Evolutionary conservation across 2,797 vertebrate species (phyloP), one percentile per base, ranked within the genome.

Genomic region (Catamblyrhynchus diadema): DNA sequence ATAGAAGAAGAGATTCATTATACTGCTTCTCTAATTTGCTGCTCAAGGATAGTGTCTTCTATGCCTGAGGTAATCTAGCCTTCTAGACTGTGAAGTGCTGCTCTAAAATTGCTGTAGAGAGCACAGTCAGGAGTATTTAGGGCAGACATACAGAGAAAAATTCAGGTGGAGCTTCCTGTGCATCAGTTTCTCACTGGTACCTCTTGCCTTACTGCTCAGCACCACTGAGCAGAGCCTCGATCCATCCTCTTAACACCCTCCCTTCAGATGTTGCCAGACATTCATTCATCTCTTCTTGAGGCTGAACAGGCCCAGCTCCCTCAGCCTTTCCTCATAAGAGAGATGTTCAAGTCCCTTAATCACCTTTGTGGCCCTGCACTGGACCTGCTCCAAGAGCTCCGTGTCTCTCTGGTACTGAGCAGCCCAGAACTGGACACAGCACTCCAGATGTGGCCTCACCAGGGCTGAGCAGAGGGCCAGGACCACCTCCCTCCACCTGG

Each of bases 271-370:
- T 14, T 57, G 2, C 12, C 27, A 21, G 48, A 33, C 2, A 22
- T 50, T 56, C 3, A 37, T 0, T 9, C 0, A 0, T 33, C 17
- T 22, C 11, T 37, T 62, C 32, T 50, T 0, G 0, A 42, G 37
- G 9, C 19, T 75, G 42, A 10, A 39, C 8, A 56, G 9, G 14
- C 2, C n/a, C 1, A 50, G 12, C 0, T 69, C 17, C 1, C 14
- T 56, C 32, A 44, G 13, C 20, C 27, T 25, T 28, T n/a, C 14
- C 14, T 15, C 14, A 8, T 24, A 4, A 42, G 5, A 53, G 41
- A 37, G 42, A 13, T 44, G 23, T 1, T 69, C 2, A 23, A 3
- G 5, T 25, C 35, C 23, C 6, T 37, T 25, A 25, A 56, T 42
- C 19, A 35, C 1, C 8, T 50, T 25, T 23, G 9, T 8, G 5